Evolutionary conservation across 2,113 vertebrate species (phyloP).

Genomic region (Willisornis vidua): DNA sequence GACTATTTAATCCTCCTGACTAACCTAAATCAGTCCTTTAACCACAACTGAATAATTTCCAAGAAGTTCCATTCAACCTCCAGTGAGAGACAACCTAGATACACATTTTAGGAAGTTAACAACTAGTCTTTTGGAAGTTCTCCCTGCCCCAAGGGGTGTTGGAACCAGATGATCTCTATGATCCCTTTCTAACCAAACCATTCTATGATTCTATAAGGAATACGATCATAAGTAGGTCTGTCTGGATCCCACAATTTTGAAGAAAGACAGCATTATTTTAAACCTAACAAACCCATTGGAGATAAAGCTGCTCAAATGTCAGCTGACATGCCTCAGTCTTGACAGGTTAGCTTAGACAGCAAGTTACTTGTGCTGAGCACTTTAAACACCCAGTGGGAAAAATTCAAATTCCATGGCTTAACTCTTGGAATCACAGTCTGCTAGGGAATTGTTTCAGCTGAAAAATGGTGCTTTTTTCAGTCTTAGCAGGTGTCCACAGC

Average conservation of each 20-base stretch:
- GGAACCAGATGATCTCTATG: not conserved
- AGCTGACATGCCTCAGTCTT: constrained; percentile 61
- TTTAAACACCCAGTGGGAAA: constrained; percentile 66
- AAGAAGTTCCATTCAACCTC: not conserved
- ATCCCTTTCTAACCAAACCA: not conserved
- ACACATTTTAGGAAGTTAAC: not conserved
- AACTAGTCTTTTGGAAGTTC: not conserved
- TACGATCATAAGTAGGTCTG: not conserved
- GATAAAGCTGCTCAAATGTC: constrained; percentile 51
- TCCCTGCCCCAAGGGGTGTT: not conserved
- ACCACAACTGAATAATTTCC: not conserved
- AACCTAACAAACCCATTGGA: constrained; percentile 45
- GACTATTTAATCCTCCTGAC: not conserved
- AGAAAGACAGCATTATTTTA: constrained; percentile 52
- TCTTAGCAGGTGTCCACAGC: constrained; percentile 53
- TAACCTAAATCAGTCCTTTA: not conserved
- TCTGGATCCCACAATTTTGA: not conserved
- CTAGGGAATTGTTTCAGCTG: constrained; percentile 53
- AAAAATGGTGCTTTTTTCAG: constrained; percentile 53
- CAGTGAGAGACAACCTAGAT: not conserved
- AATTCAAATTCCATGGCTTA: constrained; percentile 48
- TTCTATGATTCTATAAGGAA: not conserved
- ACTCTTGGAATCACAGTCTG: constrained; percentile 55
- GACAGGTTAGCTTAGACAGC: constrained; percentile 67
- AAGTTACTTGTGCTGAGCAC: constrained; percentile 59